Percentiles rank a stretch among this genome's conserved stretches.
Evolutionary conservation across 2,797 vertebrate genomes (phyloP).

Genomic region (Agapornis canus): DNA sequence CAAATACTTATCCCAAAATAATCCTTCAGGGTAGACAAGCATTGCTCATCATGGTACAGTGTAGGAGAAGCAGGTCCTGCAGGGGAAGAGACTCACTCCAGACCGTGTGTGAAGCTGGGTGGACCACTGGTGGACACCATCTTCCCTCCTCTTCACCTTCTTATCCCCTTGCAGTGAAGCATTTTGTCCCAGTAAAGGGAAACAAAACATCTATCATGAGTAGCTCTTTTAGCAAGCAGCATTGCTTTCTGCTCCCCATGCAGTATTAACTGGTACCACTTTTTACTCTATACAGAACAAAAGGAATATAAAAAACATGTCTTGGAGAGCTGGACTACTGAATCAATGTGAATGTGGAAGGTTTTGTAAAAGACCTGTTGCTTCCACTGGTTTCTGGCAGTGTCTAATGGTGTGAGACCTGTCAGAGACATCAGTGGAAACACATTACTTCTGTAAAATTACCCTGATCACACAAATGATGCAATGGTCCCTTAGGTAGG

Average conservation of each 20-base stretch:
- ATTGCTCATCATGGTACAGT: rapidly evolving
- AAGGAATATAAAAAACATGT: not conserved
- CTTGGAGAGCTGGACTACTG: not conserved
- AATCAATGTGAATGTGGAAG: not conserved
- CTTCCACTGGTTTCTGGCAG: not conserved
- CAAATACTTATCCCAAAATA: not conserved
- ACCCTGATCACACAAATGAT: not conserved
- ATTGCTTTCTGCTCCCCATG: not conserved
- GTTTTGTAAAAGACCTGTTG: not conserved
- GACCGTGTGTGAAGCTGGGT: not conserved
- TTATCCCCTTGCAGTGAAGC: not conserved
- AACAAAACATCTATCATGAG: not conserved
- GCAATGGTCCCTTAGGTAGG: rapidly evolving
- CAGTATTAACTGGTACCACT: not conserved
- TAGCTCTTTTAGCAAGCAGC: not conserved
- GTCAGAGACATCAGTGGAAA: not conserved
- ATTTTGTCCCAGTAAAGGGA: not conserved
- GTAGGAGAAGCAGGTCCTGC: not conserved
- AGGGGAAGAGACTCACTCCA: not conserved
- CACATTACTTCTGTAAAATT: not conserved
- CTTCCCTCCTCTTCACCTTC: not conserved
- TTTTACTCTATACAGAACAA: not conserved
- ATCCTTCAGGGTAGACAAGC: not conserved
- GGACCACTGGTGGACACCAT: not conserved
- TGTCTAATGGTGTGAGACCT: not conserved